A percentile compares a stretch with the other conserved stretches of the same genome.
Evolutionary conservation across 2,113 vertebrate species (phyloP).

Genomic region (Anoura caudifer): DNA sequence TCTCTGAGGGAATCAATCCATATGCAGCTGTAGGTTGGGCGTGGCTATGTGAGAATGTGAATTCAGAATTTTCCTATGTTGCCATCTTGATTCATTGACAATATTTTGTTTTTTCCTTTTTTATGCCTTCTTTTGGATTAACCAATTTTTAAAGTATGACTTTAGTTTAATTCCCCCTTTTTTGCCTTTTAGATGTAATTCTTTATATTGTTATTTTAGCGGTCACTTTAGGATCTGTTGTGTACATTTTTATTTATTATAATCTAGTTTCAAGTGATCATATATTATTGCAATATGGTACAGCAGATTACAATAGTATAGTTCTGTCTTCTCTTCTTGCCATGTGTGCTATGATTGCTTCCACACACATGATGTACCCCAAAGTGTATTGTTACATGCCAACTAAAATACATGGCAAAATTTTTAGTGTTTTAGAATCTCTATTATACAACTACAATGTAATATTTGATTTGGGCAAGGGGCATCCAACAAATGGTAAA

Average conservation of each 20-base stretch:
- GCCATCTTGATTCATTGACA: not conserved
- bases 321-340: not conserved
- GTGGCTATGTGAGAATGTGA: not conserved
- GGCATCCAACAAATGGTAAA: not conserved
- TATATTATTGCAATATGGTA: not conserved
- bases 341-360: not conserved
- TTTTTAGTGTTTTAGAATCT: not conserved
- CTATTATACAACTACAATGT: not conserved
- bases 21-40: not conserved
- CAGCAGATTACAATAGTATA: not conserved
- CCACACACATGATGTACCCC: not conserved
- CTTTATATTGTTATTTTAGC: not conserved
- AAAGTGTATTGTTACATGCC: not conserved
- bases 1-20: no score
- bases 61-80: not conserved
- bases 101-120: not conserved
- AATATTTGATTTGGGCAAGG: not conserved
- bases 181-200: not conserved
- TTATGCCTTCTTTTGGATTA: not conserved
- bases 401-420: not conserved
- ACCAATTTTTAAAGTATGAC: not conserved
- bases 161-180: not conserved
- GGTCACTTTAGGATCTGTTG: not conserved
- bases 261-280: not conserved
- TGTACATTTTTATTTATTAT: not conserved